Conservation (phyloP, 2,888 invertebrate species). For the Caenorhabditis sp. region DNA sequence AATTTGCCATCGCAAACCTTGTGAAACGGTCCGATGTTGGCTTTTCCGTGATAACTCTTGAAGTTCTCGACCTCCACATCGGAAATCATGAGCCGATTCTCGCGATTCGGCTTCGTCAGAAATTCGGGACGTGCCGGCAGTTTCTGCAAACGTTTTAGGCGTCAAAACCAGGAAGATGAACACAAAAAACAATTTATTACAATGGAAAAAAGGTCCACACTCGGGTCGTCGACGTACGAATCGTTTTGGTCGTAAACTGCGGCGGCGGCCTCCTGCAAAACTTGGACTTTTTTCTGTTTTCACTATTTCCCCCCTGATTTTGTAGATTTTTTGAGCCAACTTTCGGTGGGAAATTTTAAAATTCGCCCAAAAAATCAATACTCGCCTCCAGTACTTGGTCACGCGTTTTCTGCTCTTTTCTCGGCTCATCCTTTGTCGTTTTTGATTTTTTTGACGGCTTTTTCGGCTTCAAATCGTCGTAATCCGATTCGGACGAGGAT, state of each 20-base stretch:
- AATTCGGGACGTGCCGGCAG: slow-evolving; percentile 53
- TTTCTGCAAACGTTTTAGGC: no score
- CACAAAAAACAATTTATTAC: background rate
- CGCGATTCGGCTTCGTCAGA: slow-evolving; percentile 83
- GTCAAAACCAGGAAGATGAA: no score
- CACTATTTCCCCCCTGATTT: no score
- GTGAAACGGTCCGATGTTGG: slow-evolving; percentile 92
- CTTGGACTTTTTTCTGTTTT: no score
- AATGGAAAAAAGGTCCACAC: slow-evolving; percentile 5
- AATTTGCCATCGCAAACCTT: slow-evolving; percentile 83
- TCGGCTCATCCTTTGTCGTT: slow-evolving; percentile 5
- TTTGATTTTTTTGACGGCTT: background rate
- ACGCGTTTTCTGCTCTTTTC: no score
- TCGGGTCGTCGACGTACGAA: background rate
- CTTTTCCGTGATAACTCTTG: slow-evolving; percentile 93
- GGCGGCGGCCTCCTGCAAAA: no score
- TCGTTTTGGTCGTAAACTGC: no score
- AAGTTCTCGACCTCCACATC: slow-evolving; percentile 93
- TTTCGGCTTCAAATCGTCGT: slow-evolving; percentile 2
- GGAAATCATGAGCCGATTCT: slow-evolving; percentile 90
- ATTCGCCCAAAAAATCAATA: background rate
- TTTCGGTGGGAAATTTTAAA: no score
- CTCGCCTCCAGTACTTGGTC: slow-evolving; percentile 2
- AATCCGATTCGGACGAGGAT: slow-evolving; percentile 27
- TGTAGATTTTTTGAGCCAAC: no score